Evolutionary conservation across 23 tunicate species (phyloP), one percentile per base, ranked within the genome.

Genomic region (Phallusia fumigata): DNA sequence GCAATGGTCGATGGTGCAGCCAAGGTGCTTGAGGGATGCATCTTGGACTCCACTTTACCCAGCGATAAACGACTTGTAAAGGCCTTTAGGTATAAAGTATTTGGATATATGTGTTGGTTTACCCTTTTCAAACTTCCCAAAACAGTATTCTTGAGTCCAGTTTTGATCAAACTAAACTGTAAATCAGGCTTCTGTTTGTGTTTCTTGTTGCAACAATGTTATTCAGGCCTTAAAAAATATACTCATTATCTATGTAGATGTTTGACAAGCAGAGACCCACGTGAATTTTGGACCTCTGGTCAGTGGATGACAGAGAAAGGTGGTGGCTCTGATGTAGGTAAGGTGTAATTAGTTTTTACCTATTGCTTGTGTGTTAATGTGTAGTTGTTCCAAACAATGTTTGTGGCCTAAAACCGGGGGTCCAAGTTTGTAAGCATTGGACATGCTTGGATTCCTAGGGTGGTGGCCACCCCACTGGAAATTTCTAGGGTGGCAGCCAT

Each of bases 1-100:
- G 99, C 99, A 64, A 95, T 95, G 99, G 86, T 83, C 10, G 99
- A 95, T 84, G 99, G 99, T 19, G 99, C 99, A 49, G 99, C 99
- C 22, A 87, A 86, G 73, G 87, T 95, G 24, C 36, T 89, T 47
- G 98, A 94, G 79, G 82, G 64, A 28, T 65, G 69, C 69, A 21
- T 5, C 13, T 21, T 21, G 16, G 69, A 58, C 16, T 24, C 69
- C 69, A 58, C 28, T 24, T 1, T 58, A 21, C 69, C 26, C 3
- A 22, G 15, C 1, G 69, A 58, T 58, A 16, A 69, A 1, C 22
- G 44, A 19, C 36, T 90, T 22, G 73, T 73, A 45, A 82, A 85
- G 32, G 81, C 89, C 22, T 90, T 80, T 77, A 33, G 80, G 95
- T 90, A 58, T 10, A 40, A 40, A 40, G 5, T 40, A 40, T 40